Conservation (phyloP, 2,797 vertebrate genomes). For the Calcarius lapponicus region DNA sequence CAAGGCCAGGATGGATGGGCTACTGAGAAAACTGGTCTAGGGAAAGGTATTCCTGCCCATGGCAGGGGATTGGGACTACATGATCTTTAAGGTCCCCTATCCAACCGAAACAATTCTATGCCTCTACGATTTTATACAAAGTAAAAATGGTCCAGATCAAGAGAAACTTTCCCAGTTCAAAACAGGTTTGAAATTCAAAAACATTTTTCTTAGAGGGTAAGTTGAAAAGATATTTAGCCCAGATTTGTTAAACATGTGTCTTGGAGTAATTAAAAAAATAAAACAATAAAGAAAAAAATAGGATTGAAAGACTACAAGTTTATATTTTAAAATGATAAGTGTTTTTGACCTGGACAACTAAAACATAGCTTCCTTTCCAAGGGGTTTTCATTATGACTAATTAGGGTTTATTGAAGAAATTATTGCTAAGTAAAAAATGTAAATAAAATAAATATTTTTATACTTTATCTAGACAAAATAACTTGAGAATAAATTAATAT, state of each 20-base stretch:
- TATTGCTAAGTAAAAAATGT: not conserved
- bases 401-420: not conserved
- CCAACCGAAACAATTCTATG: not conserved
- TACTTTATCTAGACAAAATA: not conserved
- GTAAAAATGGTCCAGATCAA: not conserved
- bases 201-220: not conserved
- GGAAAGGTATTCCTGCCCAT: not conserved
- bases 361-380: not conserved
- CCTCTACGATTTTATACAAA: not conserved
- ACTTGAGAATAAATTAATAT: not conserved
- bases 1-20: not conserved
- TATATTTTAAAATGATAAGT: not conserved
- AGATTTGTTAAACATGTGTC: not conserved
- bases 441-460: not conserved
- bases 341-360: not conserved
- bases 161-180: not conserved
- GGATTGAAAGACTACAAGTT: not conserved
- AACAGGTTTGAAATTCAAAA: not conserved
- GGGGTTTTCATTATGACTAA: not conserved
- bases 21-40: not conserved
- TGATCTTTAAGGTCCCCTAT: not conserved
- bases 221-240: not conserved
- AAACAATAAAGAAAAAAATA: not conserved
- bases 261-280: not conserved
- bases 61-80: not conserved